These are phyloP conservation scores for Morone saxatilis DNA, from an alignment of 2,113 vertebrate species.

Conservation along the genomic window DNA sequence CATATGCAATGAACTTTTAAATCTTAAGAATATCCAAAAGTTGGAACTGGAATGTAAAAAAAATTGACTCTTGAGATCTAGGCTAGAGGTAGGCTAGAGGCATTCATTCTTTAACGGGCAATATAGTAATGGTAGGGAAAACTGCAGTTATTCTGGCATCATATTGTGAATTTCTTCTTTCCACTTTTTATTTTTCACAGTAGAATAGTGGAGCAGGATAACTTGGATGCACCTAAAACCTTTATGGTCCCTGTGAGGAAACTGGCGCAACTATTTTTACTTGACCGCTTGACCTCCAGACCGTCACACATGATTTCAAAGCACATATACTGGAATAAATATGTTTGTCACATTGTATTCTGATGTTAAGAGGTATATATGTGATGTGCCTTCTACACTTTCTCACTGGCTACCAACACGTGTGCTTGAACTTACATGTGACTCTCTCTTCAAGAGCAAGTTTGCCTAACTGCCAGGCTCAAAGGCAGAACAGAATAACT, in stretches of 20 bases:
- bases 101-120: too few relatives aligned
- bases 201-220: too few relatives aligned
- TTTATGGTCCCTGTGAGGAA: conserved; percentile 11
- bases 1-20: too few relatives aligned
- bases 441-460: background rate
- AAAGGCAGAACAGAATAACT: background rate
- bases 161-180: too few relatives aligned
- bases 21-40: too few relatives aligned
- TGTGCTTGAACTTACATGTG: conserved; percentile 20
- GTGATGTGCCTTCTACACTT: background rate
- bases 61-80: too few relatives aligned
- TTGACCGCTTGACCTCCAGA: conserved; percentile 9
- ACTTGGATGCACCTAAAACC: conserved; percentile 2
- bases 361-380: background rate
- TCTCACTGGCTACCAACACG: background rate
- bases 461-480: background rate
- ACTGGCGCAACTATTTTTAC: conserved; percentile 18
- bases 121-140: too few relatives aligned
- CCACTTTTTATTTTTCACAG: background rate
- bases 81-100: too few relatives aligned
- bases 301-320: background rate
- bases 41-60: too few relatives aligned
- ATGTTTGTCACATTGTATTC: background rate
- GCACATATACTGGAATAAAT: background rate
- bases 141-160: too few relatives aligned